These are phyloP conservation scores for Megalops cyprinoides DNA, from an alignment of 2,797 vertebrate genomes.

Conservation along the genomic window DNA sequence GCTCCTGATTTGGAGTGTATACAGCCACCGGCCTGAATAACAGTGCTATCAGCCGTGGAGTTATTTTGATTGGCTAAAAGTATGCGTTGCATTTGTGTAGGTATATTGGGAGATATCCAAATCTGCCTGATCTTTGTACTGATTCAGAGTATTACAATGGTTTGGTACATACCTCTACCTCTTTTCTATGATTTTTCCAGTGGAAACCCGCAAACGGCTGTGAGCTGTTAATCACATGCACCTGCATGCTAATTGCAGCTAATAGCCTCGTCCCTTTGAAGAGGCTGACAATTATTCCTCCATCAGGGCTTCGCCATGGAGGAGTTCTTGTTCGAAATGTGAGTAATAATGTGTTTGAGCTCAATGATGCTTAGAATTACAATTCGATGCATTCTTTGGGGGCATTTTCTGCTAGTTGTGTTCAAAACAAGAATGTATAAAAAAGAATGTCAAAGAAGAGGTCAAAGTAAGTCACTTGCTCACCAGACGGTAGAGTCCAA, in stretches of 20 bases:
- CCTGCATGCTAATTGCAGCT: background rate
- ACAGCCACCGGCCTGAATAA: too few species aligned
- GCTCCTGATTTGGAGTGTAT: too few species aligned
- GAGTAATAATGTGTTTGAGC: background rate
- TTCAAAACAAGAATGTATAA: background rate
- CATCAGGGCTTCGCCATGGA: background rate
- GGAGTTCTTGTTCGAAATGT: background rate
- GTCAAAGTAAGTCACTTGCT: background rate
- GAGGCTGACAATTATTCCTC: background rate
- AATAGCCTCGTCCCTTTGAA: background rate
- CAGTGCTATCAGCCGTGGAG: too few species aligned
- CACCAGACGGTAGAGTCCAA: background rate
- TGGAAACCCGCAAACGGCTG: too few species aligned
- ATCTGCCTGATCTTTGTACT: too few species aligned
- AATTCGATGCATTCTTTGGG: too few species aligned
- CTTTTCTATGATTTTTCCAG: too few species aligned
- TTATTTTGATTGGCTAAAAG: too few species aligned
- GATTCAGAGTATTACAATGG: too few species aligned
- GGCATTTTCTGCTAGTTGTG: background rate
- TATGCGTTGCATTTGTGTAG: too few species aligned
- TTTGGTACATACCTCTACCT: too few species aligned
- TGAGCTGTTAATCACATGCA: background rate
- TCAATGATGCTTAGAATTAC: background rate
- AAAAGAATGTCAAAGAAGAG: background rate
- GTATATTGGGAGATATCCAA: too few species aligned